Base-by-base conservation (phyloP, 2,888 invertebrate genomes). In the Leistus spinibarbis region DNA sequence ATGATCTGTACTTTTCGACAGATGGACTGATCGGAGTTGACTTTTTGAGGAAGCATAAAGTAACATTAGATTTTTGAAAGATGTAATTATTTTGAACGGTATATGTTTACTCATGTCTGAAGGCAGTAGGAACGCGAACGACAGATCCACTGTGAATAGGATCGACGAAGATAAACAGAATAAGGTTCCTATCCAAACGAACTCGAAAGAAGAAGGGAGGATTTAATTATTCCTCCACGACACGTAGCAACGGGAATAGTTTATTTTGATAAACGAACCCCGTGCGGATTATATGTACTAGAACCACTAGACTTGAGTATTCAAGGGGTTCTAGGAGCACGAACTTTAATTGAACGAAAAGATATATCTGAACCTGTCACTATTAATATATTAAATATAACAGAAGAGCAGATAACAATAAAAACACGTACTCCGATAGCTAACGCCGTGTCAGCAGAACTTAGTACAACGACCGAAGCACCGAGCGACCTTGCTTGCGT, bases 1-100 rank as follows among this genome's bases (percentile, higher is more conserved):
- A 64, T 24, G 40, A 64, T 0, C 16, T 70, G 53, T 24, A 20
- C 10, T 70, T 70, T 16, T 7, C 22, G 16, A 19, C 40, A 2
- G 71, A 70, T 64, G 71, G 64, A 4, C 1, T 70, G 53, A 64
- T 70, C 20, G 71, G 71, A 7, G 20, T 40, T 16, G n/a, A 70
- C 23, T 70, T 70, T 64, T 64, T 70, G 17, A 27, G 65, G 10
- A n/a, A 23, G 20, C 16, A 24, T 60, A 69, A 69, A 20, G 40
- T 60, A 62, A 19, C 5, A 16, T n/a, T n/a, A 22, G 65, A 65
- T 69, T 69, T 3, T 16, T 2, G 0, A 62, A 3, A 16, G 19
- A 62, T 22, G 53, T 3, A 1, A 20, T 57, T 17, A 57, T 9
- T 57, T 57, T 4, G 20, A 40, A n/a, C n/a, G n/a, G 27, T 27